Evolutionary conservation across 2,113 vertebrate genomes (phyloP), one percentile per base, ranked within the genome.

Genomic region (Syrrhaptes paradoxus): DNA sequence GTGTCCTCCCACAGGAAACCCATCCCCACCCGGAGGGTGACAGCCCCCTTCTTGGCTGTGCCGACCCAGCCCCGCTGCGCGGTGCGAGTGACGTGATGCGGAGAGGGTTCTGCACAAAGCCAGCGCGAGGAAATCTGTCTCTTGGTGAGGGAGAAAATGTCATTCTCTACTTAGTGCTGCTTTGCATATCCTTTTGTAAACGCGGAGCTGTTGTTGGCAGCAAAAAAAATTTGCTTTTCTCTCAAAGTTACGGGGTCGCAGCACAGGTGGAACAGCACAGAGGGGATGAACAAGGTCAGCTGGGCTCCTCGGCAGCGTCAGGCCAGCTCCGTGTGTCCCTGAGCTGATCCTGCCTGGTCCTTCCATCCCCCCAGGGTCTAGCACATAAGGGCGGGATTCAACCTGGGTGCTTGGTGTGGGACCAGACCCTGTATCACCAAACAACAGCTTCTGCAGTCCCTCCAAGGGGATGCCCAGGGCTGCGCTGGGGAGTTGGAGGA

Each of bases 161-260:
- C 95, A 55, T 82, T 87, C 96, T 80, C 85, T 94, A 95, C 96
- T 93, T 96, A 93, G 92, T 65, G 68, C 94, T 93, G 52, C 90
- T 97, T 96, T 97, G 96, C 96, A 95, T 95, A 86, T 86, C 89
- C 96, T 93, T 90, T 92, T 92, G 94, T 62, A 70, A 67, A 94
- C 61, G 65, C 72, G 34, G 91, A 91, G 65, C 57, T 46, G 55
- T 79, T 51, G 82, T 61, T 74, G 95, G 87, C 96, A 95, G 93
- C 75, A 43, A 43, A 89, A 89, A 43, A 88, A 89, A 83, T 91
- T 11, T 20, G 52, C 76, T 72, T 81, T 85, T 87, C 41, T 62
- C 32, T 52, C 92, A 26, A 90, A 80, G 78, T 87, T 71, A 70
- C 7, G 29, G 94, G 84, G 89, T 97, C 93, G 72, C 24, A 13